Conservation (phyloP, 1,140 invertebrate species). For the Micrasema minimum region DNA sequence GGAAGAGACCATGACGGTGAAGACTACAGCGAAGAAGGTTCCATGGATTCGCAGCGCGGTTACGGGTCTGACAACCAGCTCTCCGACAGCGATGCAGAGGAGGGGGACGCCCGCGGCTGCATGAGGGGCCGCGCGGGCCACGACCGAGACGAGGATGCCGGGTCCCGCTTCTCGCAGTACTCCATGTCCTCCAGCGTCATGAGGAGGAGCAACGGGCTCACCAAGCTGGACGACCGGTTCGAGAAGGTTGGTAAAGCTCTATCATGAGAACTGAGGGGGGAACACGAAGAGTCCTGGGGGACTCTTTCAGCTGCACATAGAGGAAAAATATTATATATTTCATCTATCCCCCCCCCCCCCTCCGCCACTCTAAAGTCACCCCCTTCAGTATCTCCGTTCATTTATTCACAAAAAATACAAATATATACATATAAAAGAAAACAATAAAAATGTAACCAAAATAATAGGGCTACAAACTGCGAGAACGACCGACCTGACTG, state of each 20-base stretch:
- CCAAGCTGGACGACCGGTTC: slow-evolving; percentile 89
- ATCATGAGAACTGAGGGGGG: too few species aligned
- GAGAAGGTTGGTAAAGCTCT: slow-evolving; percentile 75
- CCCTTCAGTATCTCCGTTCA: too few species aligned
- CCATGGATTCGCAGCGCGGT: slow-evolving; percentile 62
- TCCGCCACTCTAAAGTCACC: too few species aligned
- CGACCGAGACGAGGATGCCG: slow-evolving; percentile 80
- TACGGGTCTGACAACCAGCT: slow-evolving; percentile 55
- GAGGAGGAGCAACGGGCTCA: slow-evolving; percentile 83
- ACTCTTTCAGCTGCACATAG: too few species aligned
- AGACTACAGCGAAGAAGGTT: slow-evolving; percentile 66
- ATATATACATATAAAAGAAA: too few species aligned
- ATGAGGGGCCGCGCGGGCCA: slow-evolving; percentile 65
- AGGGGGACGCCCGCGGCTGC: slow-evolving; percentile 60
- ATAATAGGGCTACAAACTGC: too few species aligned
- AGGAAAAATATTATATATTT: too few species aligned
- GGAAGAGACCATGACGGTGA: slow-evolving; percentile 57
- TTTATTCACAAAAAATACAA: too few species aligned
- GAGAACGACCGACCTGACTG: too few species aligned
- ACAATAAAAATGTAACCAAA: too few species aligned
- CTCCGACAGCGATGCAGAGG: slow-evolving; percentile 53
- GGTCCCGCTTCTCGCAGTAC: slow-evolving; percentile 91
- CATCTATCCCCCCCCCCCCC: too few species aligned
- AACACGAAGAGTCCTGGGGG: too few species aligned
- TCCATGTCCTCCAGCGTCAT: slow-evolving; percentile 95